These are phyloP conservation scores for Papilio gigon DNA, from an alignment of 2,888 invertebrate species.

Conservation along the genomic window DNA sequence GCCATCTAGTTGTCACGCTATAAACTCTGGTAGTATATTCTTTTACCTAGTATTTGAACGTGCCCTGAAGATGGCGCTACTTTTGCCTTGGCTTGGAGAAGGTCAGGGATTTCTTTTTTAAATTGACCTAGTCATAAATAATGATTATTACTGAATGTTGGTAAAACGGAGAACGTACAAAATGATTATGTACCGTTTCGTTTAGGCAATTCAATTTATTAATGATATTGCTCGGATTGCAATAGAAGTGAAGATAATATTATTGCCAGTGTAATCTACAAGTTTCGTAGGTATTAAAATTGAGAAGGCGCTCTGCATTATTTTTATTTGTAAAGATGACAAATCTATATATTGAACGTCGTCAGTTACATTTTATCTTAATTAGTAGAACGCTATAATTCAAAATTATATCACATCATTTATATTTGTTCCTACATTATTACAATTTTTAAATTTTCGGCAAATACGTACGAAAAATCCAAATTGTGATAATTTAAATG, in stretches of 20 bases:
- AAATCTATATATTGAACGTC: too few species aligned
- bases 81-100: slow-evolving; percentile 20
- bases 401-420: too few species aligned
- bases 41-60: slow-evolving; percentile 44
- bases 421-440: neutral
- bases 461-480: neutral
- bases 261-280: neutral
- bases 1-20: slow-evolving; percentile 55
- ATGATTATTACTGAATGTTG: slow-evolving; percentile 21
- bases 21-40: slow-evolving; percentile 42
- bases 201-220: neutral
- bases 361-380: too few species aligned
- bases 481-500: neutral
- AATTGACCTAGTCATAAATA: slow-evolving; percentile 38
- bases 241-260: neutral
- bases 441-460: neutral
- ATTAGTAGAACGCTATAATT: too few species aligned
- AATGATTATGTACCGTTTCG: neutral
- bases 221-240: neutral
- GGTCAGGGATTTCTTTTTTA: slow-evolving; percentile 38
- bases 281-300: slow-evolving; percentile 3
- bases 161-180: slow-evolving; percentile 6
- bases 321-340: neutral
- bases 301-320: neutral
- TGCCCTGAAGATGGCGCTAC: slow-evolving; percentile 58